Evolutionary conservation across 2,113 vertebrate genomes (phyloP).

Genomic region (Solenodon paradoxus): DNA sequence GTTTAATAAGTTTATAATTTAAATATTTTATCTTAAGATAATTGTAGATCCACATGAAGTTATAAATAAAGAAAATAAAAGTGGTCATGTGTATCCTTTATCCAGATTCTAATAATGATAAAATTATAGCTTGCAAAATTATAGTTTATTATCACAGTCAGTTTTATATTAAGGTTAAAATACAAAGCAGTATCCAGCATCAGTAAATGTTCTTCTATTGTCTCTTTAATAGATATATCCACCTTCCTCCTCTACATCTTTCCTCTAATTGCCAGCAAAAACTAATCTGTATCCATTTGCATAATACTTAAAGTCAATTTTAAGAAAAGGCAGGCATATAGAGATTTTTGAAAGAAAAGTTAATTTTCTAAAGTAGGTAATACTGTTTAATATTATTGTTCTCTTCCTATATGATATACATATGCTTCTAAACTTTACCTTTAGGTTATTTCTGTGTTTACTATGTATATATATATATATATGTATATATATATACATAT

Average conservation of each 20-base stretch:
- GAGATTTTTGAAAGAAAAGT: neutral
- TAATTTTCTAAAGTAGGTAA: neutral
- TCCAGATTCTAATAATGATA: neutral
- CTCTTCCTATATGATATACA: neutral
- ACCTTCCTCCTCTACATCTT: neutral
- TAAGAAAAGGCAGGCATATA: neutral
- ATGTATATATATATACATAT: no score
- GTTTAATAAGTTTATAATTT: neutral
- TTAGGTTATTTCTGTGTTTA: no score
- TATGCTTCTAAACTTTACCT: neutral
- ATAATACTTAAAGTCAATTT: neutral
- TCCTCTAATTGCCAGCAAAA: neutral
- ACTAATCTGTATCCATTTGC: neutral
- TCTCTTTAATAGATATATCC: rapidly evolving
- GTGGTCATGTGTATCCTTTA: neutral
- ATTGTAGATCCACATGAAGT: neutral
- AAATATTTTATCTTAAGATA: neutral
- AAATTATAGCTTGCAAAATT: neutral
- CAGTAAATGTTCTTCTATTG: neutral
- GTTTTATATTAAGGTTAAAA: neutral
- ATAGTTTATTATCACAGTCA: neutral
- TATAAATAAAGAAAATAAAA: neutral
- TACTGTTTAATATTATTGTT: neutral
- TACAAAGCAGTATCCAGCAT: neutral
- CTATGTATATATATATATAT: no score